Base-by-base conservation (phyloP, 23 tunicate genomes). In the Halocynthia aurantium region DNA sequence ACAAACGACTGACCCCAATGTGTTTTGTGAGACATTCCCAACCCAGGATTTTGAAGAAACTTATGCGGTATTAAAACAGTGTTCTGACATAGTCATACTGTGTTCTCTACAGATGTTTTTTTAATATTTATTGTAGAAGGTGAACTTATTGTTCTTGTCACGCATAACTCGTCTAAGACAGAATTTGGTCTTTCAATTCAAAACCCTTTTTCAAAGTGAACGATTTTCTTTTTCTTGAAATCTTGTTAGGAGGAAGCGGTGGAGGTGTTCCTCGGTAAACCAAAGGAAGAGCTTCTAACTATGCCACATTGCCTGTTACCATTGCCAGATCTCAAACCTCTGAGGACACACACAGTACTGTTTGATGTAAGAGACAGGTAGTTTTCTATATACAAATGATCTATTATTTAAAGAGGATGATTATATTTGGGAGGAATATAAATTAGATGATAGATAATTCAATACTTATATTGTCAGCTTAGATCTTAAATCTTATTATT, bases 331-430 rank as follows among this genome's bases (percentile, higher is more conserved):
- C 52, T 86, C 21, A 50, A 52, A 50, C 52, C 77, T 52, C 64
- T 81, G 8, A n/a, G 52, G 11, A 10, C 67, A 6, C 92, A 86
- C 77, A 81, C 81, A 7, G 92, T 86, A 40, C 77, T 86, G 8
- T 86, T 81, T 67, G 85, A 81, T 75, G 81, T 84, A 84, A 71
- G 89, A 73, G 62, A 56, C 53, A 40, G 50, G 49, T 60, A 60
- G 73, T 50, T 73, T 51, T 73, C 19, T 15, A 60, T 31, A 31
- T 4, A 4, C 44, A 31, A 31, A 31, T 31, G 44, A 31, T 31
- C 44, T 31, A 31, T 31, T 0, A 0, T 31, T 31, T 31, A 4
- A 31, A 31, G 44, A 31, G 44, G 44, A 31, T 31, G 44, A 31
- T 31, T 31, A 31, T 31, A 31, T 31, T 31, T 31, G 44, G 44